Evolutionary conservation across 2,888 invertebrate species (phyloP).

Genomic region (Heterodera filipjevi): DNA sequence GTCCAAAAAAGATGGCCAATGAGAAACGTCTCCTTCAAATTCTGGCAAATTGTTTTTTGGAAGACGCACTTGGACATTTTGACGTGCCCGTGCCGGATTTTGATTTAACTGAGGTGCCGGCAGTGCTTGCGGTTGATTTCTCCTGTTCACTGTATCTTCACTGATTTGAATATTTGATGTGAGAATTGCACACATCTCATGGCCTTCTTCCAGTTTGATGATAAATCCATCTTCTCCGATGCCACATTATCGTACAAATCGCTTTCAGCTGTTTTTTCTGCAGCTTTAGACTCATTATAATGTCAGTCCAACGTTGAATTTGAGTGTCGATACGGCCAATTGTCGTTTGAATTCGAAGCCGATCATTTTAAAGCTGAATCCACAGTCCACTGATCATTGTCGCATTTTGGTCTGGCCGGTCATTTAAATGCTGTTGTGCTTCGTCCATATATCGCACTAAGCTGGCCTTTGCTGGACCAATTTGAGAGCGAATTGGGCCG

Average conservation of each 20-base stretch:
- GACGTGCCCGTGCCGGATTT: no score
- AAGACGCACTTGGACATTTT: neutral
- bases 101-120: neutral
- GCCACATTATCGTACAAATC: neutral
- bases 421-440: neutral
- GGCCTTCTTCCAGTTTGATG: neutral
- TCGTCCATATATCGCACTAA: no score
- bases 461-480: neutral
- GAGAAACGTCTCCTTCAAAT: neutral
- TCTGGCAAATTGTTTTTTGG: constrained; percentile 12
- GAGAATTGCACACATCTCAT: neutral
- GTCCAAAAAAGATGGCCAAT: constrained; percentile 14
- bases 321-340: neutral
- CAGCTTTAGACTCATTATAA: neutral
- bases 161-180: neutral
- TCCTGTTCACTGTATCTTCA: neutral
- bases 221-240: constrained; percentile 1
- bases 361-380: constrained; percentile 6
- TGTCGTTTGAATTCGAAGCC: neutral
- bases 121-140: neutral
- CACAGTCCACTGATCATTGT: neutral
- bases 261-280: neutral
- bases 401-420: neutral
- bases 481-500: no score
- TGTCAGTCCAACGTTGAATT: neutral